Evolutionary conservation across 2,888 invertebrate species (phyloP).

Genomic region (Eucriotettix oculatus): DNA sequence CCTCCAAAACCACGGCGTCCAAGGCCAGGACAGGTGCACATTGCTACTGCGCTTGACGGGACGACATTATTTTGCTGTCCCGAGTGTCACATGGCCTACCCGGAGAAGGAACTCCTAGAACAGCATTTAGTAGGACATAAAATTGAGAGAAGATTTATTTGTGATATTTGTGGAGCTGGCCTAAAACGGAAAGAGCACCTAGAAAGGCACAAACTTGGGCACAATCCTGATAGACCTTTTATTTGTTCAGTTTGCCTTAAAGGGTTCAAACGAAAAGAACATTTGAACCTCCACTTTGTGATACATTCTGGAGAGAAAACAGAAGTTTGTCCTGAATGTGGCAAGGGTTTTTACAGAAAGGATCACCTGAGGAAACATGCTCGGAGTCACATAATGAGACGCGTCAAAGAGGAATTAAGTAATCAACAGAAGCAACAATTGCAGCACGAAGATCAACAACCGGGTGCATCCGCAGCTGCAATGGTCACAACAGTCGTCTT

Average conservation of each 20-base stretch:
- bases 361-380: constrained; percentile 68
- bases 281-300: constrained; percentile 65
- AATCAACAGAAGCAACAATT: constrained; percentile 26
- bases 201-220: constrained; percentile 61
- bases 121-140: constrained; percentile 53
- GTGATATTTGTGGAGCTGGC: constrained; percentile 23
- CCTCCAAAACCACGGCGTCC: constrained; percentile 59
- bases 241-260: constrained; percentile 63
- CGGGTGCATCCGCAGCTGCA: constrained; percentile 5
- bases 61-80: constrained; percentile 62
- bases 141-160: constrained; percentile 42
- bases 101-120: constrained; percentile 63
- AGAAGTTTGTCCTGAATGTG: constrained; percentile 59
- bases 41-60: constrained; percentile 57
- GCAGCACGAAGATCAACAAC: constrained; percentile 18
- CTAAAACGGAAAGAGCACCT: constrained; percentile 63
- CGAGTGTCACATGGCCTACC: constrained; percentile 67
- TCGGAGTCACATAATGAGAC: constrained; percentile 57
- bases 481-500: constrained; percentile 32
- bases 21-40: constrained; percentile 64
- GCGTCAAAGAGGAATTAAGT: constrained; percentile 46
- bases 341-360: constrained; percentile 49
- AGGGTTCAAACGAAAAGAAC: constrained; percentile 64
- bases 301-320: constrained; percentile 74
- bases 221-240: constrained; percentile 65